Evolutionary conservation across 1,140 invertebrate species (phyloP).

Genomic region (Drosophila bipectinata): DNA sequence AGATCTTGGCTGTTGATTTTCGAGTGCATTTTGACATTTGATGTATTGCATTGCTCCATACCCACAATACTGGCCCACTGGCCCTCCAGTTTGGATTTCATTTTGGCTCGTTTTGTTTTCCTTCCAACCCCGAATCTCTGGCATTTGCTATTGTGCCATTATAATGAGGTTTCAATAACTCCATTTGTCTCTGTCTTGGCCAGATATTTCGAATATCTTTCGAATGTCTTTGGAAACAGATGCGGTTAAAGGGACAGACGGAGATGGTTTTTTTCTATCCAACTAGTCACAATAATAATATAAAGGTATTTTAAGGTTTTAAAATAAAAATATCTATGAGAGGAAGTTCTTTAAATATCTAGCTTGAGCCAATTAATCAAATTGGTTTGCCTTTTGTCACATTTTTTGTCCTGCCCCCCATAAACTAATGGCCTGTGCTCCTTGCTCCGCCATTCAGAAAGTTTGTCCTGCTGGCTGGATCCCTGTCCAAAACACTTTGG

Average conservation of each 20-base stretch:
- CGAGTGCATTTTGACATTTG: conserved; percentile 78
- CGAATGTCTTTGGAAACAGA: conserved; percentile 36
- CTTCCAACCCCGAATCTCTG: background rate
- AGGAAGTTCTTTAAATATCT: background rate
- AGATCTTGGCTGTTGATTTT: conserved; percentile 76
- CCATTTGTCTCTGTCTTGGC: conserved; percentile 75
- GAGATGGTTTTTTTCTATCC: background rate
- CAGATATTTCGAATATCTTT: conserved; percentile 47
- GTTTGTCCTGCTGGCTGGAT: conserved; percentile 25
- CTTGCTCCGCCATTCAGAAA: conserved; percentile 34
- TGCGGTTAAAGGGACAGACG: conserved; percentile 18
- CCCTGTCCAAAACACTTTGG: conserved; percentile 62
- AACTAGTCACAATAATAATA: background rate
- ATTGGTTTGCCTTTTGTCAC: background rate
- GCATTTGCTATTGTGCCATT: conserved; percentile 63
- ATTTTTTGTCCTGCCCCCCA: background rate
- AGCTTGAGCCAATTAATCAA: conserved; percentile 19
- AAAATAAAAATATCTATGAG: background rate
- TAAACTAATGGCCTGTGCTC: conserved; percentile 59
- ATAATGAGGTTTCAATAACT: conserved; percentile 80
- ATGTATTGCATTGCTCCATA: conserved; percentile 69
- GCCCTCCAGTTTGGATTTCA: conserved; percentile 9
- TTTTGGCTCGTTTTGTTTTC: background rate
- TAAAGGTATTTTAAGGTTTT: background rate
- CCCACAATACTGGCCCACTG: background rate